These are phyloP conservation scores for Mylabris sibirica DNA, from an alignment of 2,888 invertebrate species.

Conservation along the genomic window DNA sequence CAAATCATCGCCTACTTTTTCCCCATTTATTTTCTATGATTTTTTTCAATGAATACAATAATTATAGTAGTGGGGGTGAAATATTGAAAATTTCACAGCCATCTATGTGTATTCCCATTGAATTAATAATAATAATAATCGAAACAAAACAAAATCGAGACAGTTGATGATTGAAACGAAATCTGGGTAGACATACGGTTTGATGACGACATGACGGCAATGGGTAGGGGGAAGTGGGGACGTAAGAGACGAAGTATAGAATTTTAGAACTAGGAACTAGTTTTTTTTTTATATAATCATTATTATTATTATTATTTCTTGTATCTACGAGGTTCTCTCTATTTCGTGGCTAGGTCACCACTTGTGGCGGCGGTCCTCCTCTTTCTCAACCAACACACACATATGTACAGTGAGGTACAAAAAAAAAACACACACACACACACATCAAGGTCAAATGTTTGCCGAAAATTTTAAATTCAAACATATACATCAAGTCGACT, in stretches of 20 bases:
- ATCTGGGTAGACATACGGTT: not conserved
- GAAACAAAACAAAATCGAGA: no score
- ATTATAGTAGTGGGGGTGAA: no score
- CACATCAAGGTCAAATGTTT: conserved; percentile 31
- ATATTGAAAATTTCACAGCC: not conserved
- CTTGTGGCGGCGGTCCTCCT: conserved; percentile 28
- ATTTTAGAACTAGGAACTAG: conserved; percentile 9
- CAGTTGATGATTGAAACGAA: not conserved
- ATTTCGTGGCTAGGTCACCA: conserved; percentile 38
- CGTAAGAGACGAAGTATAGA: not conserved
- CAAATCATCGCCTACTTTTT: not conserved
- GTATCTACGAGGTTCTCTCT: not conserved
- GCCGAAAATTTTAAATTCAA: conserved; percentile 26
- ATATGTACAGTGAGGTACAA: not conserved
- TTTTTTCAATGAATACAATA: no score
- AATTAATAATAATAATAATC: no score
- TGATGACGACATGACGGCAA: not conserved
- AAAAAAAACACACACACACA: not conserved
- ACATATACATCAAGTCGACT: not conserved
- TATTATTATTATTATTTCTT: not conserved
- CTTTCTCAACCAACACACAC: conserved; percentile 26
- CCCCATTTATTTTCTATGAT: no score
- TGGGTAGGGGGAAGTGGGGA: not conserved
- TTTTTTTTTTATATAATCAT: not conserved
- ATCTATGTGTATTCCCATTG: no score